Evolutionary conservation across 2,888 invertebrate genomes (phyloP).

Genomic region (Cyaniris semiargus): DNA sequence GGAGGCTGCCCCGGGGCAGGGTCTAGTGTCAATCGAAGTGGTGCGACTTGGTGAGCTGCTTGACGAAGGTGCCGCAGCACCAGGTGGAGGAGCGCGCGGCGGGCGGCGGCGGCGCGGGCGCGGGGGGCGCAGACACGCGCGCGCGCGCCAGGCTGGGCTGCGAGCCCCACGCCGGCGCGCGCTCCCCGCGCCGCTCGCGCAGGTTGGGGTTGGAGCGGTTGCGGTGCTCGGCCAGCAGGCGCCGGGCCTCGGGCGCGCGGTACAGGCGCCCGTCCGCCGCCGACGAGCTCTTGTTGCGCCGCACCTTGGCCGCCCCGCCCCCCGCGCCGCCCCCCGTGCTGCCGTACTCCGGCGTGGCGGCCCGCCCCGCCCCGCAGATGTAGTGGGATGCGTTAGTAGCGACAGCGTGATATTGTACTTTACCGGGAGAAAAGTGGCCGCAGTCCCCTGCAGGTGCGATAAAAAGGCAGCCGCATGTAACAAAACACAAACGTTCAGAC

Average conservation of each 20-base stretch:
- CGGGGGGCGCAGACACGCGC: constrained; percentile 49
- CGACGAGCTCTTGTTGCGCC: constrained; percentile 75
- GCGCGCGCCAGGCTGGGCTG: constrained; percentile 62
- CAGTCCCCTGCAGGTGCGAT: constrained; percentile 84
- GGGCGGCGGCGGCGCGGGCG: constrained; percentile 57
- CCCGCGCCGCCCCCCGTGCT: constrained; percentile 50
- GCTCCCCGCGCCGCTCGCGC: constrained; percentile 64
- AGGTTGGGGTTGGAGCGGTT: constrained; percentile 75
- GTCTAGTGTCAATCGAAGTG: constrained; percentile 83
- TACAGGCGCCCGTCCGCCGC: constrained; percentile 68
- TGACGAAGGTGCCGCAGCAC: constrained; percentile 90
- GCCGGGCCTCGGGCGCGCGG: constrained; percentile 63
- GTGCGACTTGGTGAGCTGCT: constrained; percentile 88
- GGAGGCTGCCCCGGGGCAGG: background rate
- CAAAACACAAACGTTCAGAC: constrained; percentile 77
- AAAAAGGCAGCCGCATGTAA: constrained; percentile 81
- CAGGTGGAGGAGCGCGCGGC: constrained; percentile 84
- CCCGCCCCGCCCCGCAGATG: constrained; percentile 68
- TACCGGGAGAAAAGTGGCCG: constrained; percentile 83
- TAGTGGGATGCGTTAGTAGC: constrained; percentile 75
- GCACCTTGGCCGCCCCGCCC: constrained; percentile 64
- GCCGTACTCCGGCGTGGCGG: constrained; percentile 62
- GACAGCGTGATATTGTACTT: constrained; percentile 85
- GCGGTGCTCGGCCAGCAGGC: constrained; percentile 65
- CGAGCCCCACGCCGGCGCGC: constrained; percentile 52